Percentiles rank a stretch among this genome's conserved stretches.
Conservation (phyloP, 37 sponge, comb jelly and placozoan species). For the Sycon ciliatum region DNA sequence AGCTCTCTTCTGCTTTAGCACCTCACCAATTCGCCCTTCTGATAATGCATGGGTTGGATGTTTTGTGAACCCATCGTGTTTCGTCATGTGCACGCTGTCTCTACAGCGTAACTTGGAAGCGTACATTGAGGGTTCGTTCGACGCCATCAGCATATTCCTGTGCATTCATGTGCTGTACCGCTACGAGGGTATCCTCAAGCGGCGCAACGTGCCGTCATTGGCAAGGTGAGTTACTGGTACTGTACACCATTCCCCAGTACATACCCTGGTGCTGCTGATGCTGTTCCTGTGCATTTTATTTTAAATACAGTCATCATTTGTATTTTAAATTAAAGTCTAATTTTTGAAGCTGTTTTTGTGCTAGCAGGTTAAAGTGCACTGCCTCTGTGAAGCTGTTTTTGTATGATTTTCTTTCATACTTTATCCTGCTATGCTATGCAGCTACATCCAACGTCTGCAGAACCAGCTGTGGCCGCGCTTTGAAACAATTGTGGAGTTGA, state of each 20-base stretch:
- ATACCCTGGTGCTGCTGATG: too few relatives aligned
- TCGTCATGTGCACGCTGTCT: not conserved
- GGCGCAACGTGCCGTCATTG: constrained; percentile 27
- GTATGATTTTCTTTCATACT: constrained; percentile 15
- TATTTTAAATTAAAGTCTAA: too few relatives aligned
- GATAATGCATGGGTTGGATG: constrained; percentile 1
- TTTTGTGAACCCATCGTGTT: not conserved
- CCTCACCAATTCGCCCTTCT: too few relatives aligned
- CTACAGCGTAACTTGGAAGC: constrained; percentile 47
- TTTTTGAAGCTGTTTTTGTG: not conserved
- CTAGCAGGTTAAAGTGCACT: not conserved
- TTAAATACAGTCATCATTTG: too few relatives aligned
- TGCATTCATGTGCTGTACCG: constrained; percentile 74
- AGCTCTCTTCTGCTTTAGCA: too few relatives aligned
- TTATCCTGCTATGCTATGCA: not conserved
- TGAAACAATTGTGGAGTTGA: constrained; percentile 61
- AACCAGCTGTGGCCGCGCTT: constrained; percentile 85
- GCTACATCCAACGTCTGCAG: constrained; percentile 59
- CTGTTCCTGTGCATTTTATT: too few relatives aligned
- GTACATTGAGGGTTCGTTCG: constrained; percentile 66
- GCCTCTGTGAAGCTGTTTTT: not conserved
- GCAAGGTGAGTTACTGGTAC: not conserved
- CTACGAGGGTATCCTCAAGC: constrained; percentile 70
- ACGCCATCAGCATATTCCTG: constrained; percentile 84
- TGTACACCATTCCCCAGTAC: too few relatives aligned